Evolutionary conservation across 1,140 invertebrate genomes (phyloP).

Genomic region (Brachionus asplanchnoidis): DNA sequence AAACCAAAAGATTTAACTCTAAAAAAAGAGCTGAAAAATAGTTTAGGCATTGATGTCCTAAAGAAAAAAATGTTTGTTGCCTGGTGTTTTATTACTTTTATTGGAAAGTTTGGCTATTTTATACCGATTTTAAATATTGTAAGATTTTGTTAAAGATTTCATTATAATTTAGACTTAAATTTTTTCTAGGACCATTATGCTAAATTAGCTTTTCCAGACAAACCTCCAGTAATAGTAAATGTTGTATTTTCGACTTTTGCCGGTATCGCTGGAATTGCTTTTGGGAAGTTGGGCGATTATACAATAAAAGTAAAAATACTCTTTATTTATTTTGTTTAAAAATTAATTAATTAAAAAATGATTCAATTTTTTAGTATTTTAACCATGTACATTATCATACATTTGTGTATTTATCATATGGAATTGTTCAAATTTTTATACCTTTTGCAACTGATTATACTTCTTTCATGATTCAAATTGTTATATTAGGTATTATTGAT

Average conservation of each 20-base stretch:
- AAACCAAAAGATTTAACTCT: neutral
- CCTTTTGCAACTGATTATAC: slow-evolving; percentile 11
- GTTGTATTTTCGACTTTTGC: neutral
- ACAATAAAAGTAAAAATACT: neutral
- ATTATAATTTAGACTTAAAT: neutral
- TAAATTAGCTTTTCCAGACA: slow-evolving; percentile 4
- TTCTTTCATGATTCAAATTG: neutral
- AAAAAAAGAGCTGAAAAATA: neutral
- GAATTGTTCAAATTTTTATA: slow-evolving; percentile 8
- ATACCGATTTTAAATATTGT: slow-evolving; percentile 31
- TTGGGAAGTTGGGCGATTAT: slow-evolving; percentile 4
- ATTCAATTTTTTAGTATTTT: neutral
- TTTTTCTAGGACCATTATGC: slow-evolving; percentile 8
- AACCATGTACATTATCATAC: slow-evolving; percentile 34
- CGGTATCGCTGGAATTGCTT: neutral
- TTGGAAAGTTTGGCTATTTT: slow-evolving; percentile 29
- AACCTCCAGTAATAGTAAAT: neutral
- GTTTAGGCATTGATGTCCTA: neutral
- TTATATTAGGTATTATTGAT: slow-evolving; percentile 4
- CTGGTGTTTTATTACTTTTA: neutral
- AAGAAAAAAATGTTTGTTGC: slow-evolving; percentile 15
- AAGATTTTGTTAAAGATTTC: neutral
- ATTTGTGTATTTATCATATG: neutral
- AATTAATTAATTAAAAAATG: neutral
- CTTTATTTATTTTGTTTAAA: too few relatives aligned